Evolutionary conservation across 2,113 vertebrate genomes (phyloP).

Genomic region (Columbina picui): DNA sequence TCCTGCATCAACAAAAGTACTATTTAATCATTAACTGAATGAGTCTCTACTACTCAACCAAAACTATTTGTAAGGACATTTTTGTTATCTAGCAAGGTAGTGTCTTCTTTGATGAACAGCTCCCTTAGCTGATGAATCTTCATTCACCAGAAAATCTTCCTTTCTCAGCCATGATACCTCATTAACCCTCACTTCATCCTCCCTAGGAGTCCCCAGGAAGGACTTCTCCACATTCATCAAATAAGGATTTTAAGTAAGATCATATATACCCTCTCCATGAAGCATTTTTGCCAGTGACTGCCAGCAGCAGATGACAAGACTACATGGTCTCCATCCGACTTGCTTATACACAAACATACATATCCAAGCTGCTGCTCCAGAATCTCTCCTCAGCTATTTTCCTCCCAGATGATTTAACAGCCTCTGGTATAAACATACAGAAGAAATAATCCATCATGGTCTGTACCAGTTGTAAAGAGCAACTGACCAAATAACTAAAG

Average conservation of each 20-base stretch:
- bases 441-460: background rate
- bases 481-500: background rate
- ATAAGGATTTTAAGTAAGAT: background rate
- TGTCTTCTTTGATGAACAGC: background rate
- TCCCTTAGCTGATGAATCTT: background rate
- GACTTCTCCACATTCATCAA: background rate
- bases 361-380: background rate
- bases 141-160: background rate
- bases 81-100: background rate
- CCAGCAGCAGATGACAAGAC: background rate
- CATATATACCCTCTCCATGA: background rate
- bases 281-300: background rate
- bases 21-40: background rate
- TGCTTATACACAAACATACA: background rate
- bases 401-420: background rate
- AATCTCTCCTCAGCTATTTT: background rate
- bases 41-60: background rate
- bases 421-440: background rate
- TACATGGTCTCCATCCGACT: background rate
- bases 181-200: fast-evolving
- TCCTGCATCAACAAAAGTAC: background rate
- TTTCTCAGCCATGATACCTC: background rate
- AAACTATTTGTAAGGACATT: background rate
- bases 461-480: background rate
- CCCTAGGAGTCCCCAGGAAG: background rate